Base-by-base conservation (phyloP, 1,140 invertebrate genomes). In the Zophobas atratus region DNA sequence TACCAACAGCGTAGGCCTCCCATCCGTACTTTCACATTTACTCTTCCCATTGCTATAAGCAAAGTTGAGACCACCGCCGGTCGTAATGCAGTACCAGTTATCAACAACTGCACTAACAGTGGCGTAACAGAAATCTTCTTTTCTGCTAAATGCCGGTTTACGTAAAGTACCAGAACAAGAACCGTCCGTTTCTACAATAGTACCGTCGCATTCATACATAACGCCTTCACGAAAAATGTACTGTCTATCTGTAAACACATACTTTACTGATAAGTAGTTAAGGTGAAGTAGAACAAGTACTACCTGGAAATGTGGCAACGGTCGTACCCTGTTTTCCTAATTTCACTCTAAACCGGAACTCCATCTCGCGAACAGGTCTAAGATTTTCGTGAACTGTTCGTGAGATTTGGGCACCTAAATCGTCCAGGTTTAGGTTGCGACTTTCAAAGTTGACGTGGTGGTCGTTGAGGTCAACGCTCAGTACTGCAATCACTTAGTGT, bases 121-220 rank as follows among this genome's bases (percentile, higher is more conserved):
- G 0, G 56, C n/a, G 36, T 53, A 78, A 56, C 77, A 78, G 63
- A 67, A 78, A 55, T 67, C 67, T 49, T 78, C 32, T 1, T 78
- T 48, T 8, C 33, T 55, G 20, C 33, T 20, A 6, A 70, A 43
- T n/a, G 57, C 41, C 4, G 49, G 32, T 38, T 41, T 35, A 34
- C 56, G 20, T 34, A 60, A 33, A 38, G 6, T 46, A 1, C 76
- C 76, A 38, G 6, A 36, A 53, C 76, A 77, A 2, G 20, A 5
- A 6, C 55, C 76, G 55, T 6, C 48, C 4, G 32, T 39, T 48
- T 57, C 35, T 1, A 46, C 33, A 41, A 75, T 57, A 33, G 38
- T 35, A 20, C 57, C 73, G 5, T 43, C 46, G 20, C 73, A 75
- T 6, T 5, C 35, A 56, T 75, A 63, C 20, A 63, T 38, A 6